Evolutionary conservation across 2,113 vertebrate species (phyloP), one percentile per base, ranked within the genome.

Genomic region (Neopipo cinnamomea): DNA sequence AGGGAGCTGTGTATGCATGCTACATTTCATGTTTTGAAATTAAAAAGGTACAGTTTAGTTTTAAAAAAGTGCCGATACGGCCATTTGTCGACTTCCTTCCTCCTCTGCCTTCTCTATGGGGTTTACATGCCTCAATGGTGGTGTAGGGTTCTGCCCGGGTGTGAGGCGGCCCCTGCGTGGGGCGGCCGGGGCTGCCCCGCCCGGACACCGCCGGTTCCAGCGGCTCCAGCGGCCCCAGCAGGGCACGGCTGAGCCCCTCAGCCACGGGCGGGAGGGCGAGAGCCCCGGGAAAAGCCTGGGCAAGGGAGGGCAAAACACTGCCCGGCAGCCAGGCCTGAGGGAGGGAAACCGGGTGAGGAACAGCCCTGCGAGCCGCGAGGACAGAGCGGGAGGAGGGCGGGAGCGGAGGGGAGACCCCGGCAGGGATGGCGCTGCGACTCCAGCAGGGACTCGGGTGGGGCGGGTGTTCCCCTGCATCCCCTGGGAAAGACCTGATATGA

Each of bases 381-480:
- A 65, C 21, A 71, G 24, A 88, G 55, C 15, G 6, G 71, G 44
- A 76, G 46, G 12, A 16, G 30, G 44, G 35, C 3, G 15, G 78
- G 52, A 59, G 49, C 5, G 71, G 37, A 76, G 46, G 13, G 12
- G 18, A 59, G 20, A 17, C 14, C 13, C 42, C 33, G 11, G 41
- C 74, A 13, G 33, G 5, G 42, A 30, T 11, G 24, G 33, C 6
- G 7, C 35, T 33, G 44, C 6, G 14, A 24, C 9, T 4, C 20
- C 2, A 2, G 27, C 5, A 50, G 6, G 9, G 31, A 10, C 7
- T 21, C 8, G 3, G 5, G 13, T 5, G 41, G 11, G 8, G 14
- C 14, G 1, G 3, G 12, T 12, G 1, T 9, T n/a, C 3, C 5
- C 12, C 55, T 52, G 66, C 19, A 1, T 24, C 0, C 7, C 5